Evolutionary conservation across 2,888 invertebrate genomes (phyloP).

Genomic region (Pyrocoelia pectoralis): DNA sequence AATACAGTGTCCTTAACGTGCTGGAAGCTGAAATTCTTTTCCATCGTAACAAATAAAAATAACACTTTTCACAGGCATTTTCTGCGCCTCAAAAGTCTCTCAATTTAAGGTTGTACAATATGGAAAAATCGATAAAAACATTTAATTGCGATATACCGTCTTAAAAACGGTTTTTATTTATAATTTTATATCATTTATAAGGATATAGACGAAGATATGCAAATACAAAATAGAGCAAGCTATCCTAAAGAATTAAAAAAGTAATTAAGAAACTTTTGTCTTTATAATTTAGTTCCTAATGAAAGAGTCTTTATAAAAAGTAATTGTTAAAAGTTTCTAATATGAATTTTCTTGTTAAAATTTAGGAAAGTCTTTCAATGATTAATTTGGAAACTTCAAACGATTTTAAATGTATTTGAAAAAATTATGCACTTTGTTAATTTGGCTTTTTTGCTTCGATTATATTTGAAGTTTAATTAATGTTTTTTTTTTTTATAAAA

Average conservation of each 20-base stretch:
- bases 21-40: too few relatives aligned
- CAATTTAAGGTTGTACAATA: too few relatives aligned
- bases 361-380: slow-evolving; percentile 8
- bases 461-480: not conserved
- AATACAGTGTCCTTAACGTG: too few relatives aligned
- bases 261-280: slow-evolving; percentile 24
- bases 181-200: too few relatives aligned
- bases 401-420: slow-evolving; percentile 5
- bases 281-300: slow-evolving; percentile 18
- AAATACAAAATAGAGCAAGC: slow-evolving; percentile 12
- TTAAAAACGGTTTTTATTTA: too few relatives aligned
- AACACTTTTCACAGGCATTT: too few relatives aligned
- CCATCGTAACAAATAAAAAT: too few relatives aligned
- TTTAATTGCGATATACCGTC: too few relatives aligned
- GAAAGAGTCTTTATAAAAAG: slow-evolving; percentile 15
- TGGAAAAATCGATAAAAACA: too few relatives aligned
- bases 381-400: slow-evolving; percentile 9
- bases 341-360: slow-evolving; percentile 15
- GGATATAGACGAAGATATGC: slow-evolving; percentile 5
- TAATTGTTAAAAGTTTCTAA: slow-evolving; percentile 15
- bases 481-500: not conserved
- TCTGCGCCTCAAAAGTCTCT: too few relatives aligned
- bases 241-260: slow-evolving; percentile 17
- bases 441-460: not conserved
- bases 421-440: not conserved